These are phyloP conservation scores for Ptychobarbus kaznakovi DNA, from an alignment of 2,797 vertebrate species.

Conservation along the genomic window DNA sequence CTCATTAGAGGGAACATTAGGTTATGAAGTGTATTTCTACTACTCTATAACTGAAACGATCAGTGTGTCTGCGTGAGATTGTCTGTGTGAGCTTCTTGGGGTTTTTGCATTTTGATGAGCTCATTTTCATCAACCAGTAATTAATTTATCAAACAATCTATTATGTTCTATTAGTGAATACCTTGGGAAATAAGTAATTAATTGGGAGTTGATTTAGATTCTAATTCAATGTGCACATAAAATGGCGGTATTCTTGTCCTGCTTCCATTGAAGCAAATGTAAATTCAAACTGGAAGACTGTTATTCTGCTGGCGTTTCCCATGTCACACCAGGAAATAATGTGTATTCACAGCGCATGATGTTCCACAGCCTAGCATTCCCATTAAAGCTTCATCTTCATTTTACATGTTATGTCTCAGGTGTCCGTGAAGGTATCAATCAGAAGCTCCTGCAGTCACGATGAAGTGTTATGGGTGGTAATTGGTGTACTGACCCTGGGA, in stretches of 20 bases:
- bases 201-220: constrained; percentile 49
- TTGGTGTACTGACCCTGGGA: constrained; percentile 51
- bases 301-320: not conserved
- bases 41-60: not conserved
- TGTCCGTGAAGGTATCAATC: not conserved
- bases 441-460: not conserved
- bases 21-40: constrained; percentile 21
- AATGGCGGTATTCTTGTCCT: not conserved
- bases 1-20: constrained; percentile 14
- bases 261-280: not conserved
- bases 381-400: constrained; percentile 18
- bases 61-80: not conserved
- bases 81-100: not conserved
- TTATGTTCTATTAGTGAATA: constrained; percentile 51
- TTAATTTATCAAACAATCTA: constrained; percentile 59
- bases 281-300: not conserved
- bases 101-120: constrained; percentile 51
- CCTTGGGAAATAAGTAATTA: constrained; percentile 49
- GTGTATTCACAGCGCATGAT: not conserved
- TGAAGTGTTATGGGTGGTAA: constrained; percentile 42
- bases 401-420: constrained; percentile 16
- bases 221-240: constrained; percentile 4
- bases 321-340: not conserved
- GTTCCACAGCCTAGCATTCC: not conserved
- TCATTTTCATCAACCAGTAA: constrained; percentile 48